Percentiles rank a stretch among this genome's conserved stretches.
These are phyloP conservation scores for Fratercula arctica DNA, from an alignment of 2,797 vertebrate genomes.

Conservation along the genomic window DNA sequence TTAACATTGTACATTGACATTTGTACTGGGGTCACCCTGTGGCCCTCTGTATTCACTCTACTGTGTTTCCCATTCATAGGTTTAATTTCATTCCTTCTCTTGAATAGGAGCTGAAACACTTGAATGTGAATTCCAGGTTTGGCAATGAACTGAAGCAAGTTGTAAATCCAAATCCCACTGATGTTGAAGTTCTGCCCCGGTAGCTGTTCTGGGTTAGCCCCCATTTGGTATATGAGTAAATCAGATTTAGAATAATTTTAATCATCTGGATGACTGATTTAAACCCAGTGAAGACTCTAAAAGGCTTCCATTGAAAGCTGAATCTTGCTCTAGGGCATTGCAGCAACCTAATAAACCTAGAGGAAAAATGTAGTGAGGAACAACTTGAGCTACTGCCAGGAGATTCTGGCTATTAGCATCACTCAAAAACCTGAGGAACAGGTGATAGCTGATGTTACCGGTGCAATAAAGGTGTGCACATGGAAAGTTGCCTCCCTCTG, in stretches of 20 bases:
- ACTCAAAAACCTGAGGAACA: neutral
- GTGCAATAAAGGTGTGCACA: accelerated
- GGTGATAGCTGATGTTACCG: neutral
- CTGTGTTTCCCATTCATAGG: neutral
- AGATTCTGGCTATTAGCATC: neutral
- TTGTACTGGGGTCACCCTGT: neutral
- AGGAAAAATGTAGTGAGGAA: neutral
- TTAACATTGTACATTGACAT: neutral
- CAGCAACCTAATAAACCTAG: neutral
- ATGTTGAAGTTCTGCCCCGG: neutral
- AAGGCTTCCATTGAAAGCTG: neutral
- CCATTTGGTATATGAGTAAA: neutral
- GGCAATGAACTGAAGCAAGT: neutral
- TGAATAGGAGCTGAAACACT: accelerated
- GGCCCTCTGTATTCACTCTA: neutral
- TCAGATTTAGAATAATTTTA: neutral
- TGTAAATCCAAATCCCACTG: neutral
- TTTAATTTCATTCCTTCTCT: neutral
- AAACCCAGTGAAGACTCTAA: neutral
- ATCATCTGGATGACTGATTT: neutral
- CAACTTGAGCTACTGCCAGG: neutral
- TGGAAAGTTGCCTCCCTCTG: neutral
- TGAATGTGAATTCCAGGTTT: neutral
- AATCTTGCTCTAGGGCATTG: neutral
- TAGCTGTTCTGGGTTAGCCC: neutral